These are phyloP conservation scores for Aphelinus certus DNA, from an alignment of 1,140 invertebrate genomes.

Conservation along the genomic window DNA sequence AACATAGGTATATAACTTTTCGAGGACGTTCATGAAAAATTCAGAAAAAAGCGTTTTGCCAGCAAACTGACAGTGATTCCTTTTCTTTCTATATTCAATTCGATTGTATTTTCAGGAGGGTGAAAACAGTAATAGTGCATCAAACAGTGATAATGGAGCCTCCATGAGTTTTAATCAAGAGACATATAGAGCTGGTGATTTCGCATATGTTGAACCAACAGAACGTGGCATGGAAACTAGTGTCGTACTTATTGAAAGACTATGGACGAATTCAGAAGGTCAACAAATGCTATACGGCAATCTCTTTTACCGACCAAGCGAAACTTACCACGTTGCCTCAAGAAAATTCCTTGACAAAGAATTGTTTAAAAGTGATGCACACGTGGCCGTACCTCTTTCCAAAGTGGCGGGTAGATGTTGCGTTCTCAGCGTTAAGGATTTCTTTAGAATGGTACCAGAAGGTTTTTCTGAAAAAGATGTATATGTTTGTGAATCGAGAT, in stretches of 20 bases:
- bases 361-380: slow-evolving; percentile 93
- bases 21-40: too few relatives aligned
- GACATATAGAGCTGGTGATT: slow-evolving; percentile 85
- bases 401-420: slow-evolving; percentile 92
- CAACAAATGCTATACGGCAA: slow-evolving; percentile 91
- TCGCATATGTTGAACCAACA: slow-evolving; percentile 86
- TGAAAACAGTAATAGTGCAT: slow-evolving; percentile 49
- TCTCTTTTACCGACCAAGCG: slow-evolving; percentile 76
- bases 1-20: too few relatives aligned
- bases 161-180: slow-evolving; percentile 77
- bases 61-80: too few relatives aligned
- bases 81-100: too few relatives aligned
- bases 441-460: slow-evolving; percentile 89
- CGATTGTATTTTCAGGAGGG: slow-evolving; percentile 47
- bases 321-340: slow-evolving; percentile 95
- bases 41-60: too few relatives aligned
- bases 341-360: slow-evolving; percentile 96
- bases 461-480: slow-evolving; percentile 93
- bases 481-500: slow-evolving; percentile 96
- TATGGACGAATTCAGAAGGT: slow-evolving; percentile 84
- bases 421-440: slow-evolving; percentile 95
- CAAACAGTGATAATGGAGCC: slow-evolving; percentile 58
- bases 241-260: slow-evolving; percentile 88
- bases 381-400: slow-evolving; percentile 83
- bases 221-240: slow-evolving; percentile 84